Conservation (phyloP, 2,797 vertebrate species). For the Chrosomus eos region DNA sequence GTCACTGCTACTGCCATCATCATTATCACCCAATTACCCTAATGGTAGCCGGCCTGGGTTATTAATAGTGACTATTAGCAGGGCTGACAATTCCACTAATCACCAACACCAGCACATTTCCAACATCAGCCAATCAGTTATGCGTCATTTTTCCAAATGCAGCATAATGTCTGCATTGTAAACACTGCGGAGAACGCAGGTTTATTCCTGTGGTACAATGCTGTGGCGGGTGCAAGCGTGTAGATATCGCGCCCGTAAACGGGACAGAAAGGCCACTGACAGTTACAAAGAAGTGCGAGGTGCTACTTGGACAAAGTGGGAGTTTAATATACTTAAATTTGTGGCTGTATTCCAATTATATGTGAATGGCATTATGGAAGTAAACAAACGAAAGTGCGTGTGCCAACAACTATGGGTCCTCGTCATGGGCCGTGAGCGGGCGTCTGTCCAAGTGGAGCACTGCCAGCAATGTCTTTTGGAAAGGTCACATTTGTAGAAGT, state of each 20-base stretch:
- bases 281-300: slow-evolving; percentile 25
- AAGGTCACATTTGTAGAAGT: slow-evolving; percentile 52
- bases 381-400: slow-evolving; percentile 30
- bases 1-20: slow-evolving; percentile 70
- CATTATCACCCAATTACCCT: slow-evolving; percentile 81
- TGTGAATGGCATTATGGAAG: slow-evolving; percentile 13
- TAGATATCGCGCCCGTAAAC: not conserved
- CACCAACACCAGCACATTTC: slow-evolving; percentile 55
- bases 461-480: slow-evolving; percentile 29
- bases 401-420: slow-evolving; percentile 9
- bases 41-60: slow-evolving; percentile 73
- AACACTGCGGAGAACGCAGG: not conserved
- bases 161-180: slow-evolving; percentile 26
- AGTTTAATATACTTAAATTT: slow-evolving; percentile 28
- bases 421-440: not conserved
- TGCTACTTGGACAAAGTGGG: slow-evolving; percentile 25
- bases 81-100: slow-evolving; percentile 77
- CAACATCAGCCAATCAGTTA: slow-evolving; percentile 29
- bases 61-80: slow-evolving; percentile 77
- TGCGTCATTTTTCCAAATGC: slow-evolving; percentile 27
- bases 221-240: not conserved
- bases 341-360: slow-evolving; percentile 26
- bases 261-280: slow-evolving; percentile 5
- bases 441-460: not conserved
- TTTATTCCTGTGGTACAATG: slow-evolving; percentile 12